Percentiles rank a stretch among this genome's conserved stretches.
These are phyloP conservation scores for Megaceryle torquata DNA, from an alignment of 2,113 vertebrate species.

Conservation along the genomic window DNA sequence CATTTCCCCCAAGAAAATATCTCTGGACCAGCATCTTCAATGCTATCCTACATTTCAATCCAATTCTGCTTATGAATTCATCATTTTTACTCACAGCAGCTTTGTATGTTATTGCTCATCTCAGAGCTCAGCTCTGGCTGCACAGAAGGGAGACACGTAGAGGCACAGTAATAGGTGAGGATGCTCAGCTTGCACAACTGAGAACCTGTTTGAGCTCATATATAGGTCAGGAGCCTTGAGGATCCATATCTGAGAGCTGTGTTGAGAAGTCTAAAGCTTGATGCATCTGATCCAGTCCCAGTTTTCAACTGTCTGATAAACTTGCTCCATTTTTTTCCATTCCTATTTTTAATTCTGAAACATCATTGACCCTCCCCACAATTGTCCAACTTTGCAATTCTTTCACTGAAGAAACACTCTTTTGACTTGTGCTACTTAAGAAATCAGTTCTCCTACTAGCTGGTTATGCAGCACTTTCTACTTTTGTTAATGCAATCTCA, in stretches of 20 bases:
- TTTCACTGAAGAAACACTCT: neutral
- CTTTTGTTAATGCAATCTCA: neutral
- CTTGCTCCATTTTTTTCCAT: neutral
- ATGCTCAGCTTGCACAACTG: neutral
- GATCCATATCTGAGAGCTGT: neutral
- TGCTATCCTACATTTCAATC: neutral
- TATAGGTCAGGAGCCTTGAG: neutral
- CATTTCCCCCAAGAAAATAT: too few species aligned
- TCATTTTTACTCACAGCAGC: neutral
- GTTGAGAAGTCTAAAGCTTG: neutral
- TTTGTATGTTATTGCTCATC: neutral
- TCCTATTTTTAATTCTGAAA: neutral
- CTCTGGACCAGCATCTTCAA: neutral
- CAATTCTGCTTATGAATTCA: neutral
- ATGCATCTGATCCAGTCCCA: neutral
- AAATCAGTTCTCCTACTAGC: neutral
- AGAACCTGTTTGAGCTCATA: fast-evolving
- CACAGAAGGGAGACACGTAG: neutral
- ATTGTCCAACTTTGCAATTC: neutral
- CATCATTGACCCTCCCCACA: neutral
- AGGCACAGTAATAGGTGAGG: neutral
- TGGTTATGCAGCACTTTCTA: neutral
- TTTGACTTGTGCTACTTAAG: neutral
- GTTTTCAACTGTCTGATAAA: neutral
- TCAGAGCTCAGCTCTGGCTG: neutral